These are phyloP conservation scores for Leucoraja ocellata DNA, from an alignment of 2,797 vertebrate species.

Conservation along the genomic window DNA sequence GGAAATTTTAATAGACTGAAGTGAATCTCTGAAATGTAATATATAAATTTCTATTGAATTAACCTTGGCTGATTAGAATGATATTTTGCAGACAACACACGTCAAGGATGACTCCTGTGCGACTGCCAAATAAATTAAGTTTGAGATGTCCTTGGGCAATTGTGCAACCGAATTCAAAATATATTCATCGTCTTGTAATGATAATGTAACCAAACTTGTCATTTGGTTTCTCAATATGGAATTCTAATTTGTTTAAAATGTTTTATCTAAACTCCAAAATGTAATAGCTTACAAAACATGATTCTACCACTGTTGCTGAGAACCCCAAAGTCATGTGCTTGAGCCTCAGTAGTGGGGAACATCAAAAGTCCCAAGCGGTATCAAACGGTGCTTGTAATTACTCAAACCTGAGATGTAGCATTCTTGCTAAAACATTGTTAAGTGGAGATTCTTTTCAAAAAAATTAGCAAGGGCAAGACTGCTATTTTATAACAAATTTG, in stretches of 20 bases:
- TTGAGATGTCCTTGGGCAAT: neutral
- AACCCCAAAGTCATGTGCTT: neutral
- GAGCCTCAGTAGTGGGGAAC: neutral
- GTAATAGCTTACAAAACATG: neutral
- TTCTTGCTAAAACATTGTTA: neutral
- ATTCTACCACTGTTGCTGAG: neutral
- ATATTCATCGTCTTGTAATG: neutral
- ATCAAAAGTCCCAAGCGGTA: neutral
- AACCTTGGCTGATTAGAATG: neutral
- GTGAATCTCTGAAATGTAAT: neutral
- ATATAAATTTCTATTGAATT: constrained; percentile 12
- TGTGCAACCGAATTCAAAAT: neutral
- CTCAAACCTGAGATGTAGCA: neutral
- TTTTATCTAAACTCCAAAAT: neutral
- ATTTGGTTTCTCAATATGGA: neutral
- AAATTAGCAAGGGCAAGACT: neutral
- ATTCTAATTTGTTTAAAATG: too few species aligned
- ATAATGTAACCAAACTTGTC: neutral
- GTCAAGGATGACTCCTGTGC: neutral
- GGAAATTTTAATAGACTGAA: neutral
- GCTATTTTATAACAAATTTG: neutral
- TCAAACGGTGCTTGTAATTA: neutral
- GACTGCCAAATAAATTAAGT: neutral
- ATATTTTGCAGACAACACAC: neutral
- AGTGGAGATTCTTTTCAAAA: neutral